Conservation (phyloP, 2,888 invertebrate genomes). For the Neoitamus cyanurus region DNA sequence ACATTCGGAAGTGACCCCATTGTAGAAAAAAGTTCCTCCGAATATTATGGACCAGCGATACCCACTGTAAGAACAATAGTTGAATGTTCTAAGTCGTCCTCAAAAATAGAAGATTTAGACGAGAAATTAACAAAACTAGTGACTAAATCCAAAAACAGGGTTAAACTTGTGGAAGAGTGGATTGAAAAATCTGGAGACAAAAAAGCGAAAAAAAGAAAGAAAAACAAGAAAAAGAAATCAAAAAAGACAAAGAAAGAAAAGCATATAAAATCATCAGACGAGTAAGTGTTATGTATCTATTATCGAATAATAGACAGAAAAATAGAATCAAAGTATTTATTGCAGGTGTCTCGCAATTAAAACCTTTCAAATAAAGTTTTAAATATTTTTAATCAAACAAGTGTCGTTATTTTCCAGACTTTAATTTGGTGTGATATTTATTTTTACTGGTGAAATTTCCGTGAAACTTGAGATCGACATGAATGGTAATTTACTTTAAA, state of each 20-base stretch:
- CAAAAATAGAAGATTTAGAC: constrained; percentile 41
- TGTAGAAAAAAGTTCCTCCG: constrained; percentile 50
- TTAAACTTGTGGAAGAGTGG: constrained; percentile 56
- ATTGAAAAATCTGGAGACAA: constrained; percentile 55
- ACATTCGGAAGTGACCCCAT: neutral
- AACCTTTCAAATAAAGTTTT: too few species aligned
- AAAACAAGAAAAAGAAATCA: constrained; percentile 48
- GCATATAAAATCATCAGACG: neutral
- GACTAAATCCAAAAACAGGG: constrained; percentile 45
- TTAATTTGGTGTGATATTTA: too few species aligned
- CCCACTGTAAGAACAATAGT: constrained; percentile 50
- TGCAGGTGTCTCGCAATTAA: too few species aligned
- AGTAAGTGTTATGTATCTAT: too few species aligned
- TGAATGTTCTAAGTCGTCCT: neutral
- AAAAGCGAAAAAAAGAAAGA: constrained; percentile 48
- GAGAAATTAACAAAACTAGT: constrained; percentile 47
- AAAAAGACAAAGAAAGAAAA: constrained; percentile 49
- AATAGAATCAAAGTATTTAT: too few species aligned
- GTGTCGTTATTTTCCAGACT: too few species aligned
- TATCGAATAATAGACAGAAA: too few species aligned
- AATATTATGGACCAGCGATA: constrained; percentile 58
- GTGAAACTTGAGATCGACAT: too few species aligned
- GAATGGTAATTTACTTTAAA: too few species aligned
- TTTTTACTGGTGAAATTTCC: too few species aligned
- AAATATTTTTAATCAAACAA: too few species aligned